Base-by-base conservation (phyloP, 2,888 invertebrate species). In the Fabriciana adippe region DNA sequence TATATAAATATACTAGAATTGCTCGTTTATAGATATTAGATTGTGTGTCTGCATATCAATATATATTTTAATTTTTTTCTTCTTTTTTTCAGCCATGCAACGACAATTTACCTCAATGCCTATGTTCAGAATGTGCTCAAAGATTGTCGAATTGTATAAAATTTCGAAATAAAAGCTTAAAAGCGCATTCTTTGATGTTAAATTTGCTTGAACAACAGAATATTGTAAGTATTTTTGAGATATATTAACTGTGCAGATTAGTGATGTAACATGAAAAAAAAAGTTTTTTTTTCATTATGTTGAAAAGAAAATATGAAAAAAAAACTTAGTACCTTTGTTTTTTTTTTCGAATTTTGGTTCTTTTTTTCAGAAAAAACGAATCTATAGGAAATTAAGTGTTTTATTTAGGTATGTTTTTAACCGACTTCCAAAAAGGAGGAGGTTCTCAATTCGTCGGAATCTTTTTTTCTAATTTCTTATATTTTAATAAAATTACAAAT, bases 51-150 rank as follows among this genome's bases (percentile, higher is more conserved):
- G 6, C 47, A 45, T 21, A n/a, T 6, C 48, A 48, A 48, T 48
- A 26, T n/a, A 11, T 4, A 16, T 6, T 3, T 57, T 11, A 21
- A 45, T 14, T 3, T 26, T 1, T 18, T 11, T n/a, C n/a, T 2
- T 41, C 8, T 41, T 21, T 18, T 16, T 77, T 77, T 2, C 72
- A 89, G 89, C 6, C 85, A 2, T 50, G 53, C 1, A 75, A 75
- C n/a, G 81, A 83, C 14, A 78, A 75, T 0, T 18, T 92, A 4
- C 89, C 90, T 0, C 83, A 81, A 61, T 78, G 73, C 3, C 50
- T 90, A 0, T 92, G 91, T n/a, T 62, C 72, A 0, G 86, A 89
- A 54, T 92, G 91, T 62, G 77, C 84, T 0, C 80, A 81, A 0
- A 73, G 88, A 3, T 60, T 91, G 0, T 5, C 77, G 0, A 81